Evolutionary conservation across 2,797 vertebrate genomes (phyloP).

Genomic region (Ibycter americanus): DNA sequence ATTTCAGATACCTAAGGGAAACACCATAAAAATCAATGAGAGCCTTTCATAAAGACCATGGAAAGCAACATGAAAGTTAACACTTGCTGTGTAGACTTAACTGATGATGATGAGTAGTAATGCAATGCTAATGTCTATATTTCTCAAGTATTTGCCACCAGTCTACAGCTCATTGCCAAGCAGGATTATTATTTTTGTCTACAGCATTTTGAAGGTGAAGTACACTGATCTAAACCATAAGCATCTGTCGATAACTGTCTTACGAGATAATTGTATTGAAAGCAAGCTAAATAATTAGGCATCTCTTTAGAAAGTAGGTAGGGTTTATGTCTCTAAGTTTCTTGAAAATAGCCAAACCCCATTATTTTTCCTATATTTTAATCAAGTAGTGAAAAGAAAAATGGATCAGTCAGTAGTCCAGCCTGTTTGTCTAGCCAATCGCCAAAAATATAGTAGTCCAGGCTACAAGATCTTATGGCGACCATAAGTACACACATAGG

Average conservation of each 20-base stretch:
- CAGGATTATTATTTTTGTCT: background rate
- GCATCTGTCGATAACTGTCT: background rate
- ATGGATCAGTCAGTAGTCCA: background rate
- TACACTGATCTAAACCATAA: background rate
- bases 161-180: background rate
- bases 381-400: background rate
- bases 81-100: background rate
- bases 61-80: background rate
- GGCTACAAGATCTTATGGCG: background rate
- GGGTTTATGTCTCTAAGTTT: background rate
- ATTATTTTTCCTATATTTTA: background rate
- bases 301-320: background rate
- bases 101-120: background rate
- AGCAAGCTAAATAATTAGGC: background rate
- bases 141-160: background rate
- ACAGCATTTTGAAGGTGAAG: background rate
- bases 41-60: background rate
- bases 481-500: background rate
- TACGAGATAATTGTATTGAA: background rate
- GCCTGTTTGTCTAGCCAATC: background rate
- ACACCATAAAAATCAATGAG: background rate
- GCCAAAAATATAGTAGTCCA: background rate
- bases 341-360: background rate
- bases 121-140: background rate
- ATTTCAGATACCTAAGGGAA: constrained; percentile 79